Evolutionary conservation across 2,797 vertebrate species (phyloP).

Genomic region (Perdix hodgsoniae): DNA sequence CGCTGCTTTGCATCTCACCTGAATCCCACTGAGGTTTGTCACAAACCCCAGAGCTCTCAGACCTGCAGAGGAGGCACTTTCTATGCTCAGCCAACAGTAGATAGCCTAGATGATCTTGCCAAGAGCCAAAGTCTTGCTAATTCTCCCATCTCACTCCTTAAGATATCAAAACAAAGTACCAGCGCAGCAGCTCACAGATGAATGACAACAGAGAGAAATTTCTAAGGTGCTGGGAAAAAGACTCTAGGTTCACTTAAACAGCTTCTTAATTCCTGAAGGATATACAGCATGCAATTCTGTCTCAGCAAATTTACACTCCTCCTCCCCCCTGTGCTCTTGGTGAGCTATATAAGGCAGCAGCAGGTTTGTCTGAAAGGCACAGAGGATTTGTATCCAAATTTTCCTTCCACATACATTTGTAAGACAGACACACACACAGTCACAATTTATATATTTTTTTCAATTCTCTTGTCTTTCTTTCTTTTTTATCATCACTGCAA

Average conservation of each 20-base stretch:
- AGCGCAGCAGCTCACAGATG: not conserved
- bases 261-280: not conserved
- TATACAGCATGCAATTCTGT: not conserved
- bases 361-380: not conserved
- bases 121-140: not conserved
- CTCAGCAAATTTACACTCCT: not conserved
- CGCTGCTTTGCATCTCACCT: not conserved
- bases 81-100: not conserved
- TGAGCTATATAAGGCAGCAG: not conserved
- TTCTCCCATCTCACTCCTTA: not conserved
- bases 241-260: not conserved
- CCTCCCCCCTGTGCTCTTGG: not conserved
- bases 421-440: not conserved
- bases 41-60: not conserved
- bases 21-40: not conserved
- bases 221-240: not conserved
- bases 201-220: not conserved
- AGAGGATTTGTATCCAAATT: not conserved
- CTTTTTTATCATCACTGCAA: slow-evolving; percentile 34
- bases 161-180: not conserved
- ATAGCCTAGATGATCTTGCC: not conserved
- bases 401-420: not conserved
- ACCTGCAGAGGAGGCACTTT: not conserved
- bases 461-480: slow-evolving; percentile 11
- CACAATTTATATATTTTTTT: not conserved